A percentile compares a stretch with the other conserved stretches of the same genome.
These are phyloP conservation scores for Aphrophora alni DNA, from an alignment of 2,888 invertebrate genomes.

Conservation along the genomic window DNA sequence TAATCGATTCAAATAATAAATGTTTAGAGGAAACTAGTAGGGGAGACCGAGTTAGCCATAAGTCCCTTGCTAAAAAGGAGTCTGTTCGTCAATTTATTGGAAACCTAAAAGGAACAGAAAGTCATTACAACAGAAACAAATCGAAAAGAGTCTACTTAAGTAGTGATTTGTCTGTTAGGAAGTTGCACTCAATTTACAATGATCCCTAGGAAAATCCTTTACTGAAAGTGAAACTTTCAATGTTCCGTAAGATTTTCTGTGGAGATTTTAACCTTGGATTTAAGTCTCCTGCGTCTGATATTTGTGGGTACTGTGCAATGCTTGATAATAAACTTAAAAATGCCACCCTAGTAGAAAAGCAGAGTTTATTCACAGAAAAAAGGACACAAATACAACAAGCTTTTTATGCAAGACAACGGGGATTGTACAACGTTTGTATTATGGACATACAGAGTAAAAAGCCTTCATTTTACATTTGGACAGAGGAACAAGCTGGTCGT, in stretches of 20 bases:
- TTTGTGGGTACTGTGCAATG: not conserved
- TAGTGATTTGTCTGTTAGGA: not conserved
- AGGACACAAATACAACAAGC: not conserved
- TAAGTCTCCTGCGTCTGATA: constrained; percentile 3
- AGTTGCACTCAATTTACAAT: constrained; percentile 9
- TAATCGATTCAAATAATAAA: too few relatives aligned
- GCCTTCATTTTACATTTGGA: constrained; percentile 4
- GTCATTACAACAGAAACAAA: constrained; percentile 18
- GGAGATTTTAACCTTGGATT: constrained; percentile 13
- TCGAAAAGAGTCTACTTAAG: constrained; percentile 13
- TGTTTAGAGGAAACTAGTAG: not conserved
- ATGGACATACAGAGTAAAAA: not conserved
- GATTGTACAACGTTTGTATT: constrained; percentile 9
- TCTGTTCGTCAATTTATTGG: constrained; percentile 7
- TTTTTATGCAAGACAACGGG: not conserved
- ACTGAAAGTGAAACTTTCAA: not conserved
- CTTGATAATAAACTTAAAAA: not conserved
- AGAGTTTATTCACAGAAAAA: constrained; percentile 12
- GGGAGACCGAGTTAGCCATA: constrained; percentile 9
- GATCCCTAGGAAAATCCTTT: not conserved
- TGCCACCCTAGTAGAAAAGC: constrained; percentile 7
- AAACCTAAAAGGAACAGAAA: not conserved
- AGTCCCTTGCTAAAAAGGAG: not conserved
- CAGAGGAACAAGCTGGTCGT: constrained; percentile 11
- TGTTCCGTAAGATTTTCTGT: constrained; percentile 14